Evolutionary conservation across 2,888 invertebrate species (phyloP).

Genomic region (Petrolisthes manimaculis): DNA sequence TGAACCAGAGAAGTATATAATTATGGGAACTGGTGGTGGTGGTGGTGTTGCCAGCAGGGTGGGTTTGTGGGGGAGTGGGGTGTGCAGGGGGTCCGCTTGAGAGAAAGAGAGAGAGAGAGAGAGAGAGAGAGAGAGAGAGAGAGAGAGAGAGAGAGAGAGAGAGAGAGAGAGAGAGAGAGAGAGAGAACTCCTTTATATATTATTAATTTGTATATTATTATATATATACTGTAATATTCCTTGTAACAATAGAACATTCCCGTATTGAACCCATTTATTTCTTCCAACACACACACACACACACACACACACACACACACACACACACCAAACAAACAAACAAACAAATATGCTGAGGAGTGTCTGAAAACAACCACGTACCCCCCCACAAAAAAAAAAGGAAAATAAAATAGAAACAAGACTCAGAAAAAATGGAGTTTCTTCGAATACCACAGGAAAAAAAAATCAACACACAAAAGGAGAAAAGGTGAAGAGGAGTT

Average conservation of each 20-base stretch:
- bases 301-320: no score
- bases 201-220: not conserved
- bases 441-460: no score
- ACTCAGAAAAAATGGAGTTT: no score
- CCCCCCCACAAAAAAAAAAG: no score
- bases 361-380: no score
- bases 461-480: no score
- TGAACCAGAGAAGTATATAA: conserved; percentile 11
- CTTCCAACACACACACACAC: no score
- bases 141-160: conserved; percentile 22
- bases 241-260: not conserved
- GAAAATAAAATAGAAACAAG: no score
- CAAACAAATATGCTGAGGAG: no score
- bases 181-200: not conserved
- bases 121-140: no score
- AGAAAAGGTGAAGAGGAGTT: no score
- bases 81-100: not conserved
- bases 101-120: conserved; percentile 13
- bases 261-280: not conserved
- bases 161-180: not conserved
- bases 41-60: not conserved
- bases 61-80: not conserved
- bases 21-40: not conserved
- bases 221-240: not conserved
- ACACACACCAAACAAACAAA: no score